These are phyloP conservation scores for Meriones unguiculatus DNA, from an alignment of 2,113 vertebrate species.

Conservation along the genomic window DNA sequence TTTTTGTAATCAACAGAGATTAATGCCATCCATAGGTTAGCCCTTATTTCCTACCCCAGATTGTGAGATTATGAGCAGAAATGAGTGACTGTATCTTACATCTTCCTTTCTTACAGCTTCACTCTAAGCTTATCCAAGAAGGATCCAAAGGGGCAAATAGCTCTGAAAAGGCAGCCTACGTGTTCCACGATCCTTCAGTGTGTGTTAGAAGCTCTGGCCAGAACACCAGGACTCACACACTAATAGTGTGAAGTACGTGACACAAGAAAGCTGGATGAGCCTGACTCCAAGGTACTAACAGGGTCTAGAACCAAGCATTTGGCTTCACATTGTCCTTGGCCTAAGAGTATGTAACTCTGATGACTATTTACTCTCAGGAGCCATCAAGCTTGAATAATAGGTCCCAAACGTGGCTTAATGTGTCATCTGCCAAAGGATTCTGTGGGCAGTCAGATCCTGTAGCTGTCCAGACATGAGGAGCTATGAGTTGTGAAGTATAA, in stretches of 20 bases:
- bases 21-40: neutral
- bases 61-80: neutral
- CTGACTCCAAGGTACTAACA: neutral
- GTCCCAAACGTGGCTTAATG: neutral
- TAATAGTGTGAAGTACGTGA: neutral
- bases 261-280: neutral
- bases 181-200: neutral
- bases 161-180: neutral
- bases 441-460: neutral
- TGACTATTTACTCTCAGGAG: neutral
- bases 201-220: neutral
- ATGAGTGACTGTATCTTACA: no score
- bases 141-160: neutral
- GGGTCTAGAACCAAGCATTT: neutral
- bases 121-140: neutral
- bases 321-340: neutral
- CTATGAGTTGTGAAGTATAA: no score
- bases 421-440: neutral
- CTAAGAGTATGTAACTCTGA: neutral
- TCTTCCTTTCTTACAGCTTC: neutral
- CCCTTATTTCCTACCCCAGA: neutral
- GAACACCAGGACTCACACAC: no score
- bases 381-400: no score
- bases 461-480: neutral
- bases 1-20: neutral